phyloP scores from a whole-genome alignment of 2,888 invertebrate genomes.

The Bruchidius siliquastri region DNA sequence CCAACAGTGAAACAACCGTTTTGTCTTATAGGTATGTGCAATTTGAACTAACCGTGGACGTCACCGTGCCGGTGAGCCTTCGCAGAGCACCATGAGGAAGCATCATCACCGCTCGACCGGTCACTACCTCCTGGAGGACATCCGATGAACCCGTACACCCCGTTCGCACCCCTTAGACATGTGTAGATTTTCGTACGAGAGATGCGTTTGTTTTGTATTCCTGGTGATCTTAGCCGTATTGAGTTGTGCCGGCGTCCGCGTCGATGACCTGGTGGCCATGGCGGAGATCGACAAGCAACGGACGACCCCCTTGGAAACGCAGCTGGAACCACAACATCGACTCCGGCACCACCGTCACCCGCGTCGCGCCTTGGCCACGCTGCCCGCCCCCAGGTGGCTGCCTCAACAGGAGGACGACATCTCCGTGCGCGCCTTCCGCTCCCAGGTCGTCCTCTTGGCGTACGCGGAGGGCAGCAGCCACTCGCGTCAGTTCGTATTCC shows the following conservation, averaged over 20 bases:
- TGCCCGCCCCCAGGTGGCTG: constrained; percentile 11
- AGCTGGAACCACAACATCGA: constrained; percentile 21
- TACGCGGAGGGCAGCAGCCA: constrained; percentile 54
- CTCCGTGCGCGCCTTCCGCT: constrained; percentile 59
- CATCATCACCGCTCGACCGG: constrained; percentile 36
- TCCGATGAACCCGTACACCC: neutral
- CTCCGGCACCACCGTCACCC: neutral
- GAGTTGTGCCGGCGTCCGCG: constrained; percentile 49
- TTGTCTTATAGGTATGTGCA: constrained; percentile 12
- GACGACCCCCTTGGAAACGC: constrained; percentile 12
- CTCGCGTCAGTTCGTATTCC: constrained; percentile 41
- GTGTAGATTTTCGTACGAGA: constrained; percentile 47
- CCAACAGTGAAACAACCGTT: neutral
- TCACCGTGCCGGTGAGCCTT: constrained; percentile 1
- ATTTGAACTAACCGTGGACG: constrained; percentile 10
- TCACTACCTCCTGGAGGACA: constrained; percentile 5
- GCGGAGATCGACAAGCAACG: constrained; percentile 35
- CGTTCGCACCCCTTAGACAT: constrained; percentile 35
- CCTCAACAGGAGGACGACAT: constrained; percentile 51
- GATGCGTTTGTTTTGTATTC: constrained; percentile 48
- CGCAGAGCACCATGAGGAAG: constrained; percentile 36
- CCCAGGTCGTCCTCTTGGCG: constrained; percentile 57
- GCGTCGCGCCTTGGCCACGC: constrained; percentile 11
- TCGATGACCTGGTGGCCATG: constrained; percentile 44
- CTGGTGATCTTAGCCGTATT: constrained; percentile 46